Percentiles rank a stretch among this genome's conserved stretches.
These are phyloP conservation scores for Clostera curtula DNA, from an alignment of 2,888 invertebrate species.

Conservation along the genomic window DNA sequence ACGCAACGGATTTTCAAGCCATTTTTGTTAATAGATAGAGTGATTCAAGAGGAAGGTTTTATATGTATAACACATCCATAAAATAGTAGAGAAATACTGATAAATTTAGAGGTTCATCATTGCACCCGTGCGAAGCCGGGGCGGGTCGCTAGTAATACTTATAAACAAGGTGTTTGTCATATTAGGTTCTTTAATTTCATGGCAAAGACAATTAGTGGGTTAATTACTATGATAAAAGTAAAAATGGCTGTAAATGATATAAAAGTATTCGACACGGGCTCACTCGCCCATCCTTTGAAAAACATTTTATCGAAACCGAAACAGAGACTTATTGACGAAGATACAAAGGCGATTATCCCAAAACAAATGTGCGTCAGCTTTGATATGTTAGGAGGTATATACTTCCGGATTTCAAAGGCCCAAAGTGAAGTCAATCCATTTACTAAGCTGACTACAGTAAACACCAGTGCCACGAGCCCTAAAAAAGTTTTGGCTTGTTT, in stretches of 20 bases:
- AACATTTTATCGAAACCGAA: constrained; percentile 39
- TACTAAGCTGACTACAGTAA: constrained; percentile 41
- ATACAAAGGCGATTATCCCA: constrained; percentile 34
- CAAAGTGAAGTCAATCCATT: constrained; percentile 45
- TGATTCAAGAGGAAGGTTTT: too few relatives aligned
- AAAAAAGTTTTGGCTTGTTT: constrained; percentile 14
- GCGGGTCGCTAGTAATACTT: too few relatives aligned
- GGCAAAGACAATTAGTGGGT: constrained; percentile 34
- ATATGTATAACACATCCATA: too few relatives aligned
- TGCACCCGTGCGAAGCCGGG: too few relatives aligned
- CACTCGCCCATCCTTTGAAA: constrained; percentile 31
- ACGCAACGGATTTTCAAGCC: too few relatives aligned
- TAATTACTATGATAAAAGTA: constrained; percentile 33
- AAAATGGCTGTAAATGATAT: constrained; percentile 32
- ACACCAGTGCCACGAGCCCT: constrained; percentile 47
- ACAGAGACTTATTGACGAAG: constrained; percentile 32
- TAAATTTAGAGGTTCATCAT: too few relatives aligned
- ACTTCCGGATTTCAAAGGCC: constrained; percentile 34
- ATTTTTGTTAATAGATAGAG: too few relatives aligned
- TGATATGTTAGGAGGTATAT: constrained; percentile 33
- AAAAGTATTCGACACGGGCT: constrained; percentile 24
- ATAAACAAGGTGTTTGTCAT: neutral
- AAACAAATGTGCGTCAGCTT: constrained; percentile 46
- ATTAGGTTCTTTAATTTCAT: constrained; percentile 17
- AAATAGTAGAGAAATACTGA: too few relatives aligned